Percentiles rank a stretch among this genome's conserved stretches.
Conservation (phyloP, 1,140 invertebrate species). For the Cyclargus thomasi region DNA sequence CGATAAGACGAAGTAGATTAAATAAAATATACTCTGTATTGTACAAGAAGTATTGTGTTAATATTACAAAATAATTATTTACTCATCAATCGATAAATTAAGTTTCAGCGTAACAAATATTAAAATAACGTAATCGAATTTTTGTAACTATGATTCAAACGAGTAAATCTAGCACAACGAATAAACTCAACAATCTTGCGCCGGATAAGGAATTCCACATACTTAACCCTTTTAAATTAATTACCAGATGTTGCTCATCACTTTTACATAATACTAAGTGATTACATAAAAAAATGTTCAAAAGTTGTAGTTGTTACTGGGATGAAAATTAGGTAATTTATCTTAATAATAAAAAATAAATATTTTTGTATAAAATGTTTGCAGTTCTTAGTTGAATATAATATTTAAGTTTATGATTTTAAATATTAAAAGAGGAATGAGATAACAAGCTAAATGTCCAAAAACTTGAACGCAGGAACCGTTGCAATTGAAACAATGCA, state of each 20-base stretch:
- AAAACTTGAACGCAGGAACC: too few relatives aligned
- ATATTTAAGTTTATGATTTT: too few relatives aligned
- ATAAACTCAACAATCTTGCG: not conserved
- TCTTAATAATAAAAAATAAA: too few relatives aligned
- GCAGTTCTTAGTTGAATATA: too few relatives aligned
- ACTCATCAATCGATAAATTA: not conserved
- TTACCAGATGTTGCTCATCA: not conserved
- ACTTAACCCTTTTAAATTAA: conserved; percentile 1
- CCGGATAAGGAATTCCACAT: not conserved
- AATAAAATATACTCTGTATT: too few relatives aligned
- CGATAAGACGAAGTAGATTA: too few relatives aligned
- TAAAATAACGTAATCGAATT: not conserved
- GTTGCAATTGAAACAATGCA: too few relatives aligned
- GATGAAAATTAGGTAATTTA: not conserved
- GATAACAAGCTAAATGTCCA: too few relatives aligned
- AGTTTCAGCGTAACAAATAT: not conserved
- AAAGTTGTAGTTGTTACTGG: not conserved
- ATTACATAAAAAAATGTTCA: not conserved
- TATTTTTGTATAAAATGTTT: too few relatives aligned
- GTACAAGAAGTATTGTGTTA: too few relatives aligned
- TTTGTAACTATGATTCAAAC: not conserved
- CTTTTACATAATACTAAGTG: not conserved
- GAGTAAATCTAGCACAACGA: not conserved
- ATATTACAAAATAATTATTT: not conserved
- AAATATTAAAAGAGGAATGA: too few relatives aligned